Base-by-base conservation (phyloP, 1,140 invertebrate species). In the Antheraea mylitta region DNA sequence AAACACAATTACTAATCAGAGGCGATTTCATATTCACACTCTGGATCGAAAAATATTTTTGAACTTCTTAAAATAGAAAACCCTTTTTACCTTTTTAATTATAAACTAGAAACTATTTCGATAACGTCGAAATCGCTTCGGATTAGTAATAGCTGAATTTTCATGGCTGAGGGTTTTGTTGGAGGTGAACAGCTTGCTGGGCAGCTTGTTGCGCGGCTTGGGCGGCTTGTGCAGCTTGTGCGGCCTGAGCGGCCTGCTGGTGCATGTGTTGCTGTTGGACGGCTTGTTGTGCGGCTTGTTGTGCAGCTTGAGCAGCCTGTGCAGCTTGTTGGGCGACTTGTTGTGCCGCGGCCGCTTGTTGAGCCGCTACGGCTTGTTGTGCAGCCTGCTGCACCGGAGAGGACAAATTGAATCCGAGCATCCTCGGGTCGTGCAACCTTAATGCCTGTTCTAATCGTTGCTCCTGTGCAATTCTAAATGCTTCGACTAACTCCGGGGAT, bases 371-470 rank as follows among this genome's bases (percentile, higher is more conserved):
- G 13, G 79, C 76, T 65, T 83, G 73, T 71, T 80, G 78, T 58
- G 86, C 77, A 65, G 81, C 75, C 70, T 85, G 81, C 58, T 81
- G 81, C 10, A 73, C 80, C 10, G 91, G 91, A 7, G 92, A 92
- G 7, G 91, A 86, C 63, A 93, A 64, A 76, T 92, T 92, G 66
- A 93, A 93, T 0, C 91, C 92, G 37, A 93, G 68, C 90, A 93
- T 93, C 64, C 92, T 86, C 0, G 92, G 92, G 71, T 93, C 90
- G 83, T 97, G 96, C 75, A 97, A 93, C 75, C 96, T 94, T 71
- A 97, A 84, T 9, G 96, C 96, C 76, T 97, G 96, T 80, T 97
- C 96, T 78, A 97, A 85, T 79, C 96, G 93, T 77, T 97, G 96
- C 79, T 97, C 96, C 79, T 97, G 96, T 13, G 92, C 92, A 62